These are phyloP conservation scores for Mormyrops attenuatus DNA, from an alignment of 2,797 vertebrate genomes.

Conservation along the genomic window DNA sequence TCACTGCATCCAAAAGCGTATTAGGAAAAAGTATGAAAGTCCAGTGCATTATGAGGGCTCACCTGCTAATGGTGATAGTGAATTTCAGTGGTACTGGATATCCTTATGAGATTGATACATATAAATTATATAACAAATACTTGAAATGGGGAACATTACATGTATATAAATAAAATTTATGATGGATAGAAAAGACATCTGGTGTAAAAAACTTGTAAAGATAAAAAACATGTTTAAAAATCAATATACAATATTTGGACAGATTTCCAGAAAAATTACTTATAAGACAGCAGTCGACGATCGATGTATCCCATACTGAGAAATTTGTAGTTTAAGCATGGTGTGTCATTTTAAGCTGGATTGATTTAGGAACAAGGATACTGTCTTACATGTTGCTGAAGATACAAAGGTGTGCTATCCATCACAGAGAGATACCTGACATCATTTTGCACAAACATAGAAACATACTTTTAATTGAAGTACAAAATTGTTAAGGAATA, in stretches of 20 bases:
- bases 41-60: background rate
- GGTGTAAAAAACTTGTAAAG: background rate
- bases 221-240: background rate
- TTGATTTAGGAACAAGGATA: background rate
- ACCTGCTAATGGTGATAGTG: background rate
- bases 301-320: background rate
- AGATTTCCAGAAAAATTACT: background rate
- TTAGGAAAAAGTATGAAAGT: background rate
- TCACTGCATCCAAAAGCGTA: conserved; percentile 16
- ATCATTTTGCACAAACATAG: background rate
- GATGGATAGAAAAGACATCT: background rate
- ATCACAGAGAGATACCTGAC: background rate
- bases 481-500: background rate
- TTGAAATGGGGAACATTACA: background rate
- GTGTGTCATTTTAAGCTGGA: background rate
- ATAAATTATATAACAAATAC: background rate
- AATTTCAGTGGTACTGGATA: background rate
- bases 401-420: background rate
- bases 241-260: background rate
- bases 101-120: background rate
- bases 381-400: background rate
- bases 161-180: background rate
- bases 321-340: background rate
- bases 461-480: background rate
- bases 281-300: background rate